A percentile compares a stretch with the other conserved stretches of the same genome.
Evolutionary conservation across 2,113 vertebrate genomes (phyloP).

Genomic region (Noctilio leporinus): DNA sequence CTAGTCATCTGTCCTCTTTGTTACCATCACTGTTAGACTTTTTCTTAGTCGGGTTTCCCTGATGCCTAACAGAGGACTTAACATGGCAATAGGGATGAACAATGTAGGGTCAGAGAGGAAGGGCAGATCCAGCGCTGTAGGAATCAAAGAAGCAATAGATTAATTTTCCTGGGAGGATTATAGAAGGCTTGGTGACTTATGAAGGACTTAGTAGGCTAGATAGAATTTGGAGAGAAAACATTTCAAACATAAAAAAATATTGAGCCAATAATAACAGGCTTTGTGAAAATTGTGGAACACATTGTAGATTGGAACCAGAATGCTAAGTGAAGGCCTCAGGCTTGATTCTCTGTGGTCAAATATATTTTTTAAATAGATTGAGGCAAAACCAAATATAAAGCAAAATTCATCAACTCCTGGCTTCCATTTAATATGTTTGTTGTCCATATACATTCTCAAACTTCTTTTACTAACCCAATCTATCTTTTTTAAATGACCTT

Average conservation of each 20-base stretch:
- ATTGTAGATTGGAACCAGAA: not conserved
- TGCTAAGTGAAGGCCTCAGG: not conserved
- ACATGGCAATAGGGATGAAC: not conserved
- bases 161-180: not conserved
- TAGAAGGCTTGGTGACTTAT: not conserved
- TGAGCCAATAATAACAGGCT: not conserved
- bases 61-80: not conserved
- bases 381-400: not conserved
- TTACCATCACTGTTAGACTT: not conserved
- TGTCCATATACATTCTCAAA: not conserved
- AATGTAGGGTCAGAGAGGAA: not conserved
- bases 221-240: not conserved
- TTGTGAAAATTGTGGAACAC: not conserved
- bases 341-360: not conserved
- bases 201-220: not conserved
- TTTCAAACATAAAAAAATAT: conserved; percentile 1
- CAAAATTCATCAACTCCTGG: not conserved
- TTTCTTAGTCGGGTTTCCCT: not conserved
- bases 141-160: not conserved
- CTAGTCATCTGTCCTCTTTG: not conserved
- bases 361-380: not conserved
- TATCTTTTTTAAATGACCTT: not conserved
- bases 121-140: not conserved
- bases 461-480: not conserved
- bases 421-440: not conserved